phyloP scores from a whole-genome alignment of 2,888 invertebrate genomes.

The Caenorhabditis becei region DNA sequence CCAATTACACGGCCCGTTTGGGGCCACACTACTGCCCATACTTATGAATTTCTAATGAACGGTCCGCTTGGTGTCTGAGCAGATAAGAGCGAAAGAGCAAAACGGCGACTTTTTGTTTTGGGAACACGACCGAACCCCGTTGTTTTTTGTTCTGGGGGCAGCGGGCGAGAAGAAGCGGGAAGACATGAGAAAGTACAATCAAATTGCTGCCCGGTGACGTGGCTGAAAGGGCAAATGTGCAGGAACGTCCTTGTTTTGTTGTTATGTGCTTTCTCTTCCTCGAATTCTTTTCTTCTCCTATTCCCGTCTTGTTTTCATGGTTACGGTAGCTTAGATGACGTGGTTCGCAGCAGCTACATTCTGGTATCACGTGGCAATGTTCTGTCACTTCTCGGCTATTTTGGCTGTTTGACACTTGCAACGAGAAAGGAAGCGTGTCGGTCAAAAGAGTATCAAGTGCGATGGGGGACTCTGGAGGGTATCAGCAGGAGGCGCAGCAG shows the following conservation, averaged over 20 bases:
- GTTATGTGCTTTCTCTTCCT: neutral
- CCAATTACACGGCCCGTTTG: constrained; percentile 29
- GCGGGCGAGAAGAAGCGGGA: neutral
- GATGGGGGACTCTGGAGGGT: neutral
- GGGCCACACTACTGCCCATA: neutral
- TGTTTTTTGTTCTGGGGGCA: neutral
- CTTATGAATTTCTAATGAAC: constrained; percentile 51
- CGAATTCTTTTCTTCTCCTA: too few species aligned
- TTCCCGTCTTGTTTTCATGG: too few species aligned
- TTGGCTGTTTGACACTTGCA: too few species aligned
- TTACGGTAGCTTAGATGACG: too few species aligned
- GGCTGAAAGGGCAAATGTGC: neutral
- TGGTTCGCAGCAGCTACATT: too few species aligned
- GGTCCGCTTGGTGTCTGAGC: constrained; percentile 4
- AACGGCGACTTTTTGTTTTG: constrained; percentile 10
- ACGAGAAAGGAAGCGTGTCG: neutral
- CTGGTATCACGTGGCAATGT: too few species aligned
- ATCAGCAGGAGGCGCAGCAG: constrained; percentile 10
- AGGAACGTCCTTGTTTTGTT: neutral
- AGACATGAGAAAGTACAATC: constrained; percentile 16
- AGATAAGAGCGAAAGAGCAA: constrained; percentile 4
- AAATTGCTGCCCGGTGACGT: constrained; percentile 28
- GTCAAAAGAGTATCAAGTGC: constrained; percentile 7
- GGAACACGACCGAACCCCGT: constrained; percentile 1
- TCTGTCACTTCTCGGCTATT: too few species aligned